Evolutionary conservation across 2,113 vertebrate species (phyloP).

Genomic region (Eublepharis macularius): DNA sequence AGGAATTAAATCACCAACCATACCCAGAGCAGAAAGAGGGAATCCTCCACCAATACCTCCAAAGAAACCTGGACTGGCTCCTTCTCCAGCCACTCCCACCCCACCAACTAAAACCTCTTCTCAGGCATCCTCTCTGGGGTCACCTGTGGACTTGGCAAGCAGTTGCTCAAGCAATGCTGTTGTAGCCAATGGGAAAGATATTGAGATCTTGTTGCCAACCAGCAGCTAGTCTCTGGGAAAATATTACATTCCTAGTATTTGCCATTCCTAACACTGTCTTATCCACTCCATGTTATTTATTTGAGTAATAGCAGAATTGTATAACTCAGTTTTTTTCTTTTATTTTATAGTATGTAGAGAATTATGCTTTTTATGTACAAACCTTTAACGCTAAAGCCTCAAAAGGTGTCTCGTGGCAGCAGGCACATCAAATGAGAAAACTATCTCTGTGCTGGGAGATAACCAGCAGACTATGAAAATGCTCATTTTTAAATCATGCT

Average conservation of each 20-base stretch:
- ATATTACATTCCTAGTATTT: slow-evolving; percentile 64
- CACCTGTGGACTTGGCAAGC: slow-evolving; percentile 76
- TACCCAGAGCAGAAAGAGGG: slow-evolving; percentile 88
- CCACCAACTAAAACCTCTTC: slow-evolving; percentile 73
- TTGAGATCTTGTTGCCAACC: slow-evolving; percentile 88
- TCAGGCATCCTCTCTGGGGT: slow-evolving; percentile 46
- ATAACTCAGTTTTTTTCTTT: slow-evolving; percentile 68
- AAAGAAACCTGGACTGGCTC: slow-evolving; percentile 92
- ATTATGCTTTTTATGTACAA: slow-evolving; percentile 65
- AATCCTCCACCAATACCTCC: slow-evolving; percentile 95
- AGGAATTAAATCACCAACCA: slow-evolving; percentile 88
- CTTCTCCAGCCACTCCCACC: slow-evolving; percentile 81
- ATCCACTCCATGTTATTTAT: slow-evolving; percentile 81
- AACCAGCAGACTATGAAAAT: slow-evolving; percentile 53
- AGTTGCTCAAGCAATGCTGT: slow-evolving; percentile 78
- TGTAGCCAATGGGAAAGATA: slow-evolving; percentile 86
- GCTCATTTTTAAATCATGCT: slow-evolving; percentile 68
- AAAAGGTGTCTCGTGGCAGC: slow-evolving; percentile 47
- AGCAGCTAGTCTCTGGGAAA: slow-evolving; percentile 77
- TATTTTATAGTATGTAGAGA: slow-evolving; percentile 65
- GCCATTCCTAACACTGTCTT: slow-evolving; percentile 51
- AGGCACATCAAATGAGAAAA: slow-evolving; percentile 35
- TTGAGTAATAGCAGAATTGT: slow-evolving; percentile 75
- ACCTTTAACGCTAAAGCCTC: slow-evolving; percentile 70
- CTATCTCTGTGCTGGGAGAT: slow-evolving; percentile 43